These are phyloP conservation scores for Celastrina argiolus DNA, from an alignment of 2,888 invertebrate species.

Conservation along the genomic window DNA sequence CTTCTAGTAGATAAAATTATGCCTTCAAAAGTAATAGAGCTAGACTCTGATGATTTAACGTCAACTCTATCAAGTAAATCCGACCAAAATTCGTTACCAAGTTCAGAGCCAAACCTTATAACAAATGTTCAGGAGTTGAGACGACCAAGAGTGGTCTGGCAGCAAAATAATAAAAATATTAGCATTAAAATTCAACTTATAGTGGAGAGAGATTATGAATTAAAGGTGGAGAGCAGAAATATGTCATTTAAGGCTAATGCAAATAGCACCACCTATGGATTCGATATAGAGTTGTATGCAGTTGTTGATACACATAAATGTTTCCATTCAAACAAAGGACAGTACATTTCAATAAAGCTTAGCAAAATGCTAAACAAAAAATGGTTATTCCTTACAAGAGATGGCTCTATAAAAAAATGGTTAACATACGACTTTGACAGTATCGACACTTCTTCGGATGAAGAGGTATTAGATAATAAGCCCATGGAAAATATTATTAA, in stretches of 20 bases:
- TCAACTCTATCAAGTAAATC: constrained; percentile 31
- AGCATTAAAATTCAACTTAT: constrained; percentile 56
- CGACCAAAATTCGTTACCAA: constrained; percentile 7
- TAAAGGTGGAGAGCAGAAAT: constrained; percentile 45
- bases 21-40: constrained; percentile 29
- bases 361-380: constrained; percentile 48
- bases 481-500: constrained; percentile 24
- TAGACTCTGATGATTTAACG: constrained; percentile 47
- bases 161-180: constrained; percentile 49
- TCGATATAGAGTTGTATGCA: constrained; percentile 61
- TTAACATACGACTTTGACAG: constrained; percentile 58
- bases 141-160: constrained; percentile 59
- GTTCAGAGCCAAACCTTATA: constrained; percentile 26
- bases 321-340: constrained; percentile 54
- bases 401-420: constrained; percentile 49
- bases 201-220: constrained; percentile 50
- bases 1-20: constrained; percentile 24
- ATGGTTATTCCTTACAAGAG: constrained; percentile 55
- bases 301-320: constrained; percentile 44
- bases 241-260: constrained; percentile 47
- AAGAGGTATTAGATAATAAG: constrained; percentile 38
- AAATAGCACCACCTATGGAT: constrained; percentile 50
- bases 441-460: constrained; percentile 55
- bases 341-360: constrained; percentile 55
- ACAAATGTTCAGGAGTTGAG: constrained; percentile 35